Evolutionary conservation across 2,797 vertebrate species (phyloP), one percentile per base, ranked within the genome.

Genomic region (Sylvia borin): DNA sequence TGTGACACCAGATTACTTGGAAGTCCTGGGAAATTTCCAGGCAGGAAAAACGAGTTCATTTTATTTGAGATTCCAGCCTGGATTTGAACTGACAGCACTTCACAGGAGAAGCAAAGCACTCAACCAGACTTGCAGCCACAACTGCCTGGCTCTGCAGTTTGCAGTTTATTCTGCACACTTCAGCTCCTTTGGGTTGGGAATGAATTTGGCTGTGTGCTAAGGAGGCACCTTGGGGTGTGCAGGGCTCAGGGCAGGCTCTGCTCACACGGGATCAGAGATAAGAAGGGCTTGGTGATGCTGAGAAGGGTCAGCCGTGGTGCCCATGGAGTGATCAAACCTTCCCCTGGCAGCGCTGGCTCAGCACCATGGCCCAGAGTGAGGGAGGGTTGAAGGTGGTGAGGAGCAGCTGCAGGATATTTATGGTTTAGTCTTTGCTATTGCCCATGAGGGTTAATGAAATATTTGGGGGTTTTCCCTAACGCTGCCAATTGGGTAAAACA

Each of bases 21-120:
- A 94, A 88, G 24, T 50, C 66, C 73, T 93, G 79, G 61, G 88
- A 47, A 81, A 50, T 80, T 90, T 90, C 76, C 90, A 96, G 73
- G 34, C 45, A 86, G 90, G 68, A 92, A 88, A 93, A 96, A 32
- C 1, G 4, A 45, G n/a, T 62, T 91, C 47, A 61, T 90, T 95
- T 92, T 58, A 42, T 79, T 79, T 68, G 67, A 85, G 78, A 79
- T 92, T 92, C 72, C 80, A 95, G 25, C 26, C 54, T 75, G 10
- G 8, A 58, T 84, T 83, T 78, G 70, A 81, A 26, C 36, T 86
- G 82, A 90, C 72, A 80, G 76, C 65, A 32, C 53, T 71, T 88
- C 67, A 38, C 22, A 45, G 72, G 53, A 85, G 40, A 83, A 60
- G 79, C 36, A 83, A 51, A 91, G 76, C 36, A 26, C 42, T 74